Evolutionary conservation across 2,888 invertebrate species (phyloP), one percentile per base, ranked within the genome.

Genomic region (Callinectes sapidus): DNA sequence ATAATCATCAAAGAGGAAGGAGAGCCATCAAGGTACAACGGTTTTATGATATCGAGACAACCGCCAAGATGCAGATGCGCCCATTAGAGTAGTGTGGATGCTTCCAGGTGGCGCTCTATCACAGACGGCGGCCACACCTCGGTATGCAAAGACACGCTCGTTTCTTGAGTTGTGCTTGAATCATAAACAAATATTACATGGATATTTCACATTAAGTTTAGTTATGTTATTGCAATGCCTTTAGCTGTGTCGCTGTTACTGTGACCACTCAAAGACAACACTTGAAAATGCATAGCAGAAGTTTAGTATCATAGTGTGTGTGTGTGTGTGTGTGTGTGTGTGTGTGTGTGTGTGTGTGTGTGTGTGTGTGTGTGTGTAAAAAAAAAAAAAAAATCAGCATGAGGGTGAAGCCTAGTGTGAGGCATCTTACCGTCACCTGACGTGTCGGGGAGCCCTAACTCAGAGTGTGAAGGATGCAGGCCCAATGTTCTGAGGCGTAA

Each of bases 371-470:
- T 88, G 42, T 42, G 54, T 88, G 54, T 88, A n/a, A n/a, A n/a
- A n/a, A n/a, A n/a, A n/a, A n/a, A 18, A 81, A 32, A 6, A 10
- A 18, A 16, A 32, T 81, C 81, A 35, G 81, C 18, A 32, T 35
- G 81, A 81, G 35, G 35, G 35, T 81, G 81, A 81, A 3, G 18
- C 61, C 61, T n/a, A 5, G 71, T 28, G 32, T 6, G 81, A 35
- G 81, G 81, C 81, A 88, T 88, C 88, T 10, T 32, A n/a, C 42
- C 55, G 61, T 55, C 88, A 61, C 61, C 28, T 90, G 90, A 54
- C 86, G 86, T 90, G 86, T 61, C 14, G 18, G 86, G 61, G 14
- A 61, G n/a, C n/a, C 55, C 86, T 90, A 55, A 87, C 90, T 90
- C 90, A 87, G 61, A 14, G 42, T 39, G n/a, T 32, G 81, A 81